Conservation (phyloP, 2,113 vertebrate species). For the Dromaius novaehollandiae region DNA sequence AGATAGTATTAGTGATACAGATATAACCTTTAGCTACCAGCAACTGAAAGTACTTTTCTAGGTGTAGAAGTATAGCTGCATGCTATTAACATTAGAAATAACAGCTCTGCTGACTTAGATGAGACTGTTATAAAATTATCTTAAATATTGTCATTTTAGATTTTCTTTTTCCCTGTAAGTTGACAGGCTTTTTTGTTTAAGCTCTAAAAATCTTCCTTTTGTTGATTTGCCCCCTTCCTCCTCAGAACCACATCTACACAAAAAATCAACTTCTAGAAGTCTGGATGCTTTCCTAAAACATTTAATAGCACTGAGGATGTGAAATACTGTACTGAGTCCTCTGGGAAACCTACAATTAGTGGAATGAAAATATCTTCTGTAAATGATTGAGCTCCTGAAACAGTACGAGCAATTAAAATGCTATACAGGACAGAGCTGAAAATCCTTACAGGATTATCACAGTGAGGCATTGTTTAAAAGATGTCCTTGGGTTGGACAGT, state of each 20-base stretch:
- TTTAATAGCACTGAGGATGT: not conserved
- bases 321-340: constrained; percentile 22
- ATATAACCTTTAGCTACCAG: not conserved
- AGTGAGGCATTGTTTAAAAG: constrained; percentile 29
- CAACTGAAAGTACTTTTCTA: not conserved
- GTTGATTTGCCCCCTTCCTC: not conserved
- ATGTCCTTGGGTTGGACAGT: not conserved
- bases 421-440: constrained; percentile 31
- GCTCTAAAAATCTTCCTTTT: not conserved
- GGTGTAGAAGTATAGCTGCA: not conserved
- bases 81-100: not conserved
- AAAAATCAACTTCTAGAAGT: not conserved
- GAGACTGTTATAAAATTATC: not conserved
- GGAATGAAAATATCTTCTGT: constrained; percentile 46
- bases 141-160: not conserved
- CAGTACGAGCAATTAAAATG: constrained; percentile 33
- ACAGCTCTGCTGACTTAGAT: not conserved
- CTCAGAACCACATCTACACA: not conserved
- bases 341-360: constrained; percentile 39
- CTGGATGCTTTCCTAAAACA: not conserved
- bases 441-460: constrained; percentile 64
- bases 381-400: constrained; percentile 52
- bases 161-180: not conserved
- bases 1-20: not conserved
- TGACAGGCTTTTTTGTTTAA: not conserved